Evolutionary conservation across 2,797 vertebrate species (phyloP).

Genomic region (Eulemur mongoz): DNA sequence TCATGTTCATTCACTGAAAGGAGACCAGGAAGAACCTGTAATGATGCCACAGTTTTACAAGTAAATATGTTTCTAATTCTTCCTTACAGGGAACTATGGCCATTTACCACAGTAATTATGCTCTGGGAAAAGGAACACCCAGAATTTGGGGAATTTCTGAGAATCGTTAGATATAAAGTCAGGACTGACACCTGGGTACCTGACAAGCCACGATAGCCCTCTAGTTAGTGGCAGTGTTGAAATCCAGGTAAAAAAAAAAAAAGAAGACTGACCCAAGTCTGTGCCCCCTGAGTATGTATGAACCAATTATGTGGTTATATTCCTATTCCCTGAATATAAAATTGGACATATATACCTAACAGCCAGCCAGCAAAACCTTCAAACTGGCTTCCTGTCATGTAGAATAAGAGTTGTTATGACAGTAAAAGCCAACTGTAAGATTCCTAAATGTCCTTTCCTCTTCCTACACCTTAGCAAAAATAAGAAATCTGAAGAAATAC

Average conservation of each 20-base stretch:
- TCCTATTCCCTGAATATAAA: background rate
- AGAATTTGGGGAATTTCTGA: background rate
- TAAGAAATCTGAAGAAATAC: background rate
- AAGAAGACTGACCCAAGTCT: background rate
- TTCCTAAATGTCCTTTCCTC: too few species aligned
- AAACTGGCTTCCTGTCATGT: background rate
- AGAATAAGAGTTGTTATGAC: background rate
- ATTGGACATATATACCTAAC: background rate
- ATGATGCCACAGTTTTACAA: background rate
- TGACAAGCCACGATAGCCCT: background rate
- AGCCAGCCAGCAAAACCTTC: background rate
- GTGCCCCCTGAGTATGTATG: background rate
- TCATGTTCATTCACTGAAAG: background rate
- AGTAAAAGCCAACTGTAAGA: background rate
- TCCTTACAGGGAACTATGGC: background rate
- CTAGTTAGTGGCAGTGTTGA: background rate
- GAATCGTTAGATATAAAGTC: background rate
- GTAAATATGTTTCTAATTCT: background rate
- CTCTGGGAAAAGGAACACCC: background rate
- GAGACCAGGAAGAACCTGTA: background rate
- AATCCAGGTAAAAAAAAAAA: background rate
- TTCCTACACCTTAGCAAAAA: background rate
- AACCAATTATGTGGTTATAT: background rate
- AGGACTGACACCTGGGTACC: background rate
- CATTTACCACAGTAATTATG: background rate